Conservation (phyloP, 2,113 vertebrate species). For the Rhinogobius similis region DNA sequence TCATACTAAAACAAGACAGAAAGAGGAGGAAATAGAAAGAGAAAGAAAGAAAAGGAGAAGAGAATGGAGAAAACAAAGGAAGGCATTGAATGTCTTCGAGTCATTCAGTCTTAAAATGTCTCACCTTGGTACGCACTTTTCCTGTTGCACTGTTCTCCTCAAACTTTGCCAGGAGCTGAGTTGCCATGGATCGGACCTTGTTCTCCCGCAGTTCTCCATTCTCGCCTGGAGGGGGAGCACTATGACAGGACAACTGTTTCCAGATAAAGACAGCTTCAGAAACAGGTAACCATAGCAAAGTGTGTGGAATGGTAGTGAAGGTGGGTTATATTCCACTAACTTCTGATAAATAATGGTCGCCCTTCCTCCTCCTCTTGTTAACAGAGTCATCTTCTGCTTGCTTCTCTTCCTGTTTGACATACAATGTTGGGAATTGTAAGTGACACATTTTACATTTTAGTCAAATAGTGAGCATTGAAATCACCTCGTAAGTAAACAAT, state of each 20-base stretch:
- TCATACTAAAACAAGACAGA: slow-evolving; percentile 31
- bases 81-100: neutral
- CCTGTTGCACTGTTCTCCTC: slow-evolving; percentile 83
- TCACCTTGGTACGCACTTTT: slow-evolving; percentile 80
- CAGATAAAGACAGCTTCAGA: neutral
- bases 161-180: slow-evolving; percentile 92
- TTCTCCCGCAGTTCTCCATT: slow-evolving; percentile 81
- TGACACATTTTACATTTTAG: neutral
- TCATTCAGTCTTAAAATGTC: slow-evolving; percentile 14
- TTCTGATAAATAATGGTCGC: slow-evolving; percentile 81
- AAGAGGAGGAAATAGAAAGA: neutral
- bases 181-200: slow-evolving; percentile 94
- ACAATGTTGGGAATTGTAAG: neutral
- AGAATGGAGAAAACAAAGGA: neutral
- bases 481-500: neutral
- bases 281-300: neutral
- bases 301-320: neutral
- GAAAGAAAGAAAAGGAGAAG: neutral
- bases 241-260: slow-evolving; percentile 76
- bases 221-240: slow-evolving; percentile 73
- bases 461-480: neutral
- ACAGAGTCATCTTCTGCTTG: slow-evolving; percentile 83
- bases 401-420: slow-evolving; percentile 79
- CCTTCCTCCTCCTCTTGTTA: slow-evolving; percentile 86
- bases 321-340: slow-evolving; percentile 37